Conservation (phyloP, 2,888 invertebrate genomes). For the Dysmachus trigonus region DNA sequence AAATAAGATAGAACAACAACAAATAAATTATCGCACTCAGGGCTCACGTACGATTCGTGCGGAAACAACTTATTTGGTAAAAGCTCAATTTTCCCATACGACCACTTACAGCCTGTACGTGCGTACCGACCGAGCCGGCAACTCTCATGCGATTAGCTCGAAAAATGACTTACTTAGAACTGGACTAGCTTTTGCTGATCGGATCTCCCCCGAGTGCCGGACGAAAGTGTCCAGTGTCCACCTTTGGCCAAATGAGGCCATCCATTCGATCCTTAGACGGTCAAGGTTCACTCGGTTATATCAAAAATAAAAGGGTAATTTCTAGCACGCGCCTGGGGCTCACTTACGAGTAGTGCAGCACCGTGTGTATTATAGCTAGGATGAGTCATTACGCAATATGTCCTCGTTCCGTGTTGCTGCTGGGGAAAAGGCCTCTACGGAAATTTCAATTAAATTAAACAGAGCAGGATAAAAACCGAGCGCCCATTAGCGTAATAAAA, state of each 20-base stretch:
- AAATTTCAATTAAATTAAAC: conserved; percentile 34
- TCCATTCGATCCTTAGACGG: background rate
- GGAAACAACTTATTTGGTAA: conserved; percentile 39
- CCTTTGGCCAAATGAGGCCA: conserved; percentile 18
- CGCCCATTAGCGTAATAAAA: conserved; percentile 25
- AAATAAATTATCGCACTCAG: background rate
- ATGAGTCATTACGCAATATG: background rate
- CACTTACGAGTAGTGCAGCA: background rate
- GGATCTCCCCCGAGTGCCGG: background rate
- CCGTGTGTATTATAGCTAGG: background rate
- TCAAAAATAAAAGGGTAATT: background rate
- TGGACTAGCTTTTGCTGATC: background rate
- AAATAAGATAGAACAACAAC: background rate
- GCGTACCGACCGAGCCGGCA: background rate
- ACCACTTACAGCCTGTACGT: conserved; percentile 27
- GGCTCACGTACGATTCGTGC: conserved; percentile 29
- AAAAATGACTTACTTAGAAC: conserved; percentile 29
- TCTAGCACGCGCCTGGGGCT: background rate
- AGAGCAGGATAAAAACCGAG: background rate
- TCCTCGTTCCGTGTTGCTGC: background rate
- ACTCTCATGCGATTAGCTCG: conserved; percentile 10
- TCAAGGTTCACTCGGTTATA: background rate
- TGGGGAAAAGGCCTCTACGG: background rate
- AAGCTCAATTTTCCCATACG: conserved; percentile 38
- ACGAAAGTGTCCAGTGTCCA: background rate